phyloP scores from a whole-genome alignment of 53 echinoderm and acorn worm species.

The Actinopyga echinites region DNA sequence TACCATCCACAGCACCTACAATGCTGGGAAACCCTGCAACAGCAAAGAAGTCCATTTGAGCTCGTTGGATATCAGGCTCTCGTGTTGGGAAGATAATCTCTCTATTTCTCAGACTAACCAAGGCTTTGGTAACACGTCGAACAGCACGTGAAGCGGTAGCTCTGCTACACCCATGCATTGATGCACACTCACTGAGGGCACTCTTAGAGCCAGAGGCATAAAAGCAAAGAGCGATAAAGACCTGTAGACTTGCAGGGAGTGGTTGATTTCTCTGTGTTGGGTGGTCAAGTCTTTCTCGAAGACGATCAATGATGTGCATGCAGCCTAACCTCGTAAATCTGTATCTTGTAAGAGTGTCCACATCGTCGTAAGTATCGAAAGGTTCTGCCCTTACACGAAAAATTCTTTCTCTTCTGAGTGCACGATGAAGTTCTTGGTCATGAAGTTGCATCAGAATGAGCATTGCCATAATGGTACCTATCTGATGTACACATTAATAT shows the following conservation, averaged over 20 bases:
- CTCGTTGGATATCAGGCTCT: background rate
- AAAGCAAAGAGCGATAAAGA: conserved; percentile 24
- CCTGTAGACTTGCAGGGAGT: conserved; percentile 24
- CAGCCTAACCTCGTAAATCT: conserved; percentile 27
- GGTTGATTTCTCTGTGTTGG: background rate
- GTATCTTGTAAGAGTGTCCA: conserved; percentile 1
- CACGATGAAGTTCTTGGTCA: too few species aligned
- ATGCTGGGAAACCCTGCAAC: conserved; percentile 1
- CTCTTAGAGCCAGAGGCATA: conserved; percentile 18
- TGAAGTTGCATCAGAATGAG: too few species aligned
- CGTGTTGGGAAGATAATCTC: background rate
- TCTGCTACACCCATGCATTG: conserved; percentile 20
- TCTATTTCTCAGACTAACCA: background rate
- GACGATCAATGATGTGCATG: conserved; percentile 4
- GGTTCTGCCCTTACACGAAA: too few species aligned
- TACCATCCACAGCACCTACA: conserved; percentile 4
- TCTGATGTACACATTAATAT: too few species aligned
- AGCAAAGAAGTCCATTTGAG: too few species aligned
- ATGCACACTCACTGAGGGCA: conserved; percentile 13
- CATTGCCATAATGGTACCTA: too few species aligned
- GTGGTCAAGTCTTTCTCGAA: background rate
- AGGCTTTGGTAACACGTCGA: conserved; percentile 11
- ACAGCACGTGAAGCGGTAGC: conserved; percentile 16
- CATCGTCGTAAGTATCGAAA: background rate
- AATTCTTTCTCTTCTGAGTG: too few species aligned